Evolutionary conservation across 2,888 invertebrate genomes (phyloP), one percentile per base, ranked within the genome.

Genomic region (Dicyrtomina minuta): DNA sequence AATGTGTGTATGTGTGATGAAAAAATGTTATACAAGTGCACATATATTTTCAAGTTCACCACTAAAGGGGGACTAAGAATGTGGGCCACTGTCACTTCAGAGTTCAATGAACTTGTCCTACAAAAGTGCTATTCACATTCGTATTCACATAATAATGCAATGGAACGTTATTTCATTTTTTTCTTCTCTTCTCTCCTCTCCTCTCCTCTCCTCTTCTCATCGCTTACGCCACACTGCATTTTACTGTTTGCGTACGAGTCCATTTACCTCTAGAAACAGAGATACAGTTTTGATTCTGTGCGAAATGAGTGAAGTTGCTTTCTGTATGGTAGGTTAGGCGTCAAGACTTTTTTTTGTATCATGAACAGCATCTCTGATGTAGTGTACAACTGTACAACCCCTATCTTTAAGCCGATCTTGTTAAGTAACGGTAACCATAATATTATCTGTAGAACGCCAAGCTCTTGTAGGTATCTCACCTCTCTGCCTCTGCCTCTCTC

Each of bases 31-130:
- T 33, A 8, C 33, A 33, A 8, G 33, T 33, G 33, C 33, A 8
- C 10, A 43, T 12, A 43, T 43, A 43, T 12, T 43, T 46, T 46
- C 46, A 46, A 46, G 46, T 46, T 46, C 46, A 46, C 3, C n/a
- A 46, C 5, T 17, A 46, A 12, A 46, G 46, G 20, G 20, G 20
- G 46, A 46, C 3, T 27, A 49, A 64, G 26, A 26, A 64, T 51
- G 26, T 66, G 44, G 66, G 66, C 43, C 66, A 66, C 66, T 66
- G 66, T 66, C 53, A 66, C 66, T 66, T 22, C 26, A 33, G 24
- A 55, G 66, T 66, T 66, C 66, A 44, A 55, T 55, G 66, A 66
- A 66, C 66, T 58, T 66, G 66, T 44, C 66, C 66, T 58, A 66
- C 43, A 66, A 66, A 66, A 44, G 58, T 44, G 43, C 27, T 58